phyloP scores from a whole-genome alignment of 2,797 vertebrate genomes.

The Salarias fasciatus region DNA sequence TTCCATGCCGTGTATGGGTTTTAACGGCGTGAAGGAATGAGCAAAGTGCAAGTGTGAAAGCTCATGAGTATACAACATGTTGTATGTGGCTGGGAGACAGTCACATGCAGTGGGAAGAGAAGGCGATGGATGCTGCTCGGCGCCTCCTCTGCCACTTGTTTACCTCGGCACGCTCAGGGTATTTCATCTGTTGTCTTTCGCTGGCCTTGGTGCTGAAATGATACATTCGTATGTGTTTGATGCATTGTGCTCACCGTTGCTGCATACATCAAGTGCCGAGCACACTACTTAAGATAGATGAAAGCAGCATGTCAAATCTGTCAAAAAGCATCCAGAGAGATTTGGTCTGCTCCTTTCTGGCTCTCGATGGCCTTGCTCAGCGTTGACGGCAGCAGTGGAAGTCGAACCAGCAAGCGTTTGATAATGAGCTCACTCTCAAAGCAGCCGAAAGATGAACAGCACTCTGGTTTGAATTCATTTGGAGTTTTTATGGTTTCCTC shows the following conservation, averaged over 20 bases:
- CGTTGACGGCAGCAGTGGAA: no score
- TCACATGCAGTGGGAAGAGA: conserved; percentile 15
- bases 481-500: no score
- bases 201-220: background rate
- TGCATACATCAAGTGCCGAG: conserved; percentile 15
- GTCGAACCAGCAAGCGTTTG: no score
- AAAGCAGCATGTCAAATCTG: conserved; percentile 14
- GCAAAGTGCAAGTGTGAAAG: conserved; percentile 48
- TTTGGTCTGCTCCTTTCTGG: no score
- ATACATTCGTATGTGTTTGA: conserved; percentile 42
- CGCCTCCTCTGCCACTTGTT: conserved; percentile 31
- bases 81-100: background rate
- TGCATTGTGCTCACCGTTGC: conserved; percentile 23
- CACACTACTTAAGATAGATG: conserved; percentile 18
- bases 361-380: no score
- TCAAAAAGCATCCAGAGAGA: background rate
- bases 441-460: no score
- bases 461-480: no score
- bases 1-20: conserved; percentile 26
- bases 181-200: conserved; percentile 32
- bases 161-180: conserved; percentile 27
- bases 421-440: no score
- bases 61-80: conserved; percentile 14
- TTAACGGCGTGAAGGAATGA: conserved; percentile 39
- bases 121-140: conserved; percentile 7